Base-by-base conservation (phyloP, 1,140 invertebrate genomes). In the Dinoponera quadriceps region DNA sequence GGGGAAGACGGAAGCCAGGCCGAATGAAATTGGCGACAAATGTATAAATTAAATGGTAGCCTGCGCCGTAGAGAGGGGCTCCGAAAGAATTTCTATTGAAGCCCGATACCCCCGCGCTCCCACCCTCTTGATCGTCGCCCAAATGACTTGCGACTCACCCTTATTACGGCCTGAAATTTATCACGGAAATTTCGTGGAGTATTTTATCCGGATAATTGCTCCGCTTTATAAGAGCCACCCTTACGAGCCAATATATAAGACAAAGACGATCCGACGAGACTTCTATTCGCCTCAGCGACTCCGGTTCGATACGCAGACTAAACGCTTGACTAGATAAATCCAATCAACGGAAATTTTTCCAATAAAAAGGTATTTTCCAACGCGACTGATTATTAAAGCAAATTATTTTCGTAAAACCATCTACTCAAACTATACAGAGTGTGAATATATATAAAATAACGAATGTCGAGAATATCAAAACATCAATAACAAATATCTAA, bases 51-150 rank as follows among this genome's bases (percentile, higher is more conserved):
- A 90, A 89, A 91, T 73, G 66, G 73, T 65, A 33, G 51, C 16
- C 16, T 33, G 44, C 22, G 25, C 22, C 18, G 48, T 27, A 29
- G 29, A 29, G 29, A 38, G 62, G 82, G 68, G 77, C 62, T 84
- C 62, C 65, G 85, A 91, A 91, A 91, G 91, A 91, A 91, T 91
- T 91, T 91, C 89, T 91, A 91, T 91, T 91, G 91, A 91, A 91
- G 90, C 91, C 66, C 88, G 78, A 88, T 91, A 85, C 77, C 75
- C 38, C 38, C 38, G 3, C 11, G 0, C 38, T 11, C 38, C 38
- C 81, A 87, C 62, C 85, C 88, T 68, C 81, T 63, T 71, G 33
- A 78, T 85, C 77, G 74, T 63, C 80, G 82, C 59, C 88, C 91
- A 91, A 91, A 91, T 91, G 91, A 91, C 90, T 91, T 89, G 90